Evolutionary conservation across 2,797 vertebrate genomes (phyloP), one percentile per base, ranked within the genome.

Genomic region (Sebastolobus alascanus): DNA sequence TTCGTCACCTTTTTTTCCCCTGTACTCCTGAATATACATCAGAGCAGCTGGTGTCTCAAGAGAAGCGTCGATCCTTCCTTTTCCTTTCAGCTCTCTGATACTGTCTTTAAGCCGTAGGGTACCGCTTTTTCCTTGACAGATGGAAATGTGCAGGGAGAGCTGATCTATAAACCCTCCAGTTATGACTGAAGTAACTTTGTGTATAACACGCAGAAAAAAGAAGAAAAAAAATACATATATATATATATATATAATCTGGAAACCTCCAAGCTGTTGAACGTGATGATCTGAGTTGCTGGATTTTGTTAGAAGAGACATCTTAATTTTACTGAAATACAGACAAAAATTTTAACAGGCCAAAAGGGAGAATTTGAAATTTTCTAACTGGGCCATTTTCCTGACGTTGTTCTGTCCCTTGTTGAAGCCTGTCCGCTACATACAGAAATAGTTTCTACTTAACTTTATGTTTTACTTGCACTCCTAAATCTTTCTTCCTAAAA

Each of bases 11-110:
- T 95, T 59, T 93, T 91, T 88, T 1, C 61, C 91, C 61, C 91
- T 89, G 78, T 93, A 83, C 86, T 88, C 74, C 78, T 95, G 93
- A 95, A 95, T 95, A 94, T 94, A 93, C 86, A 94, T 94, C 90
- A 93, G 89, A 86, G 80, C 72, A 74, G 83, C 86, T 71, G 60
- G 75, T 61, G 77, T 92, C 91, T 90, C 86, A 18, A 35, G 89
- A 87, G 91, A 83, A 76, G 40, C 5, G 61, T 84, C 40, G 69
- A 90, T 92, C 83, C 81, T 68, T 77, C 77, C 61, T 43, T 79
- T 75, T 73, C 60, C 77, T 77, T 84, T 72, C 29, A 68, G 66
- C 61, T 73, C 84, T 86, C 76, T 84, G 84, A 84, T 85, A 52
- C 69, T 75, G 71, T 79, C 85, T 89, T 77, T 37, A 65, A 71